Evolutionary conservation across 1,140 invertebrate genomes (phyloP).

Genomic region (Ceratosolen fusciceps): DNA sequence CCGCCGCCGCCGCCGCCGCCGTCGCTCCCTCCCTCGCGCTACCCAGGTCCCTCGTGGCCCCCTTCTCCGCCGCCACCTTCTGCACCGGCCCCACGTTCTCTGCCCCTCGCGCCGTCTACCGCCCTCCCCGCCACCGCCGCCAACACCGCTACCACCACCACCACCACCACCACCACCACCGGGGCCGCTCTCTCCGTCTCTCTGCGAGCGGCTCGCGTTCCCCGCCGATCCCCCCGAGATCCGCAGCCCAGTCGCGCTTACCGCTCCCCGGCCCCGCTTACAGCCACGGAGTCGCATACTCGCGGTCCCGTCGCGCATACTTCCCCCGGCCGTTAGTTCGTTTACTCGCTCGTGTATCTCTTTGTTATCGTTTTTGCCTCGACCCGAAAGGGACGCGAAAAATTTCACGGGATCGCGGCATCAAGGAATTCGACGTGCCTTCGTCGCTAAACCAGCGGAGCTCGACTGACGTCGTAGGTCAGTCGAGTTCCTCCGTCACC

Average conservation of each 20-base stretch:
- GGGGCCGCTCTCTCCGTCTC: too few relatives aligned
- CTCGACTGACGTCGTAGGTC: too few relatives aligned
- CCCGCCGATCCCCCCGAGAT: too few relatives aligned
- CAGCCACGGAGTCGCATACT: not conserved
- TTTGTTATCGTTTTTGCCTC: conserved; percentile 10
- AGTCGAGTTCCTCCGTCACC: too few relatives aligned
- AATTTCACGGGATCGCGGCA: conserved; percentile 46
- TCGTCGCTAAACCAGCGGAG: not conserved
- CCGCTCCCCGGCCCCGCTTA: too few relatives aligned
- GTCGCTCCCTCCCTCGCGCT: conserved; percentile 26
- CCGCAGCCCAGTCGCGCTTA: too few relatives aligned
- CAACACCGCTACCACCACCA: too few relatives aligned
- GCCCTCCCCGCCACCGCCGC: too few relatives aligned
- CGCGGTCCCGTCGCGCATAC: not conserved
- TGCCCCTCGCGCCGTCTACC: too few relatives aligned
- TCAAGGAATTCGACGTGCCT: conserved; percentile 28
- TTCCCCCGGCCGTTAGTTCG: conserved; percentile 32
- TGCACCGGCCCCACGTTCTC: not conserved
- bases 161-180: too few relatives aligned
- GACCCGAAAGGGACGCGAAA: not conserved
- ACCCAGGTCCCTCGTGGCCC: not conserved
- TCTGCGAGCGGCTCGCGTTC: too few relatives aligned
- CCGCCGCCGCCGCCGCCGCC: not conserved
- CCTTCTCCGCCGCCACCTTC: too few relatives aligned
- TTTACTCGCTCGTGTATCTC: conserved; percentile 4